Evolutionary conservation across 2,888 invertebrate genomes (phyloP).

Genomic region (Agrochola lychnidis): DNA sequence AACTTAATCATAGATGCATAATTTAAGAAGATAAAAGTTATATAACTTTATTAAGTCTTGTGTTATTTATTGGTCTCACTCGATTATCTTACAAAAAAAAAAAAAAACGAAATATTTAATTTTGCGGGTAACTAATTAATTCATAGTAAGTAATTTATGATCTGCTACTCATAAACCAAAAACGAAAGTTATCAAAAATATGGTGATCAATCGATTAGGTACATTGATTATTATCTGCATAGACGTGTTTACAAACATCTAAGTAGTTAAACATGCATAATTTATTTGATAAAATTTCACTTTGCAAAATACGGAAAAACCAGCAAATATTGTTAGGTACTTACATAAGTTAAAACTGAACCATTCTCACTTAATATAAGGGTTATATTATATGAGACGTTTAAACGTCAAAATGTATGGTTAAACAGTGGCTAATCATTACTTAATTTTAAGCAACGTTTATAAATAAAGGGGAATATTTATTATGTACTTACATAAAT

Average conservation of each 20-base stretch:
- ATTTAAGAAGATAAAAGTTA: background rate
- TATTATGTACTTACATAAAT: too few species aligned
- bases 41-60: background rate
- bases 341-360: background rate
- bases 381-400: background rate
- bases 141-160: conserved; percentile 6
- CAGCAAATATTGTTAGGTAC: background rate
- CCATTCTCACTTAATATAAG: background rate
- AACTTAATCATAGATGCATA: background rate
- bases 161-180: conserved; percentile 8
- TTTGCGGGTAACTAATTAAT: conserved; percentile 2
- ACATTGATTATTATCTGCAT: background rate
- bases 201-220: conserved; percentile 18
- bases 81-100: background rate
- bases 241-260: conserved; percentile 21
- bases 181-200: conserved; percentile 42
- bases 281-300: conserved; percentile 32
- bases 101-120: background rate
- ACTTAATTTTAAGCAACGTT: background rate
- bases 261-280: background rate
- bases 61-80: background rate
- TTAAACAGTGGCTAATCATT: background rate
- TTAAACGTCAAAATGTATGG: background rate
- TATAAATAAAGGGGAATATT: background rate
- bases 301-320: conserved; percentile 16